A percentile compares a stretch with the other conserved stretches of the same genome.
Evolutionary conservation across 2,113 vertebrate genomes (phyloP).

Genomic region (Alexandromys fortis): DNA sequence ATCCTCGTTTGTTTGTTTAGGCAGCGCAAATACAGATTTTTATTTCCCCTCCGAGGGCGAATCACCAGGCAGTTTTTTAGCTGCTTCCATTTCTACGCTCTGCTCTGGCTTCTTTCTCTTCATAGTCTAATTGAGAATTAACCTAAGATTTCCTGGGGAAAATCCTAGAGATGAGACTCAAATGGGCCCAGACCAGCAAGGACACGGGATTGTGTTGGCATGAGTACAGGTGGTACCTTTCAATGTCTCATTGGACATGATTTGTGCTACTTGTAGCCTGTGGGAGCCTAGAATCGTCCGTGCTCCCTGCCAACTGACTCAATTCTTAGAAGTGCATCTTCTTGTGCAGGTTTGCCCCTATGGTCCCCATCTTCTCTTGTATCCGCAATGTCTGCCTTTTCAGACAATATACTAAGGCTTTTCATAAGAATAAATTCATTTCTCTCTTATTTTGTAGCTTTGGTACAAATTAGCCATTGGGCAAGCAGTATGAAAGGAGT

Average conservation of each 20-base stretch:
- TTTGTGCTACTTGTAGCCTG: no score
- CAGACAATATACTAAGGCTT: background rate
- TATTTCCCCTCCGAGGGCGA: background rate
- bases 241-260: background rate
- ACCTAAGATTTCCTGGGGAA: background rate
- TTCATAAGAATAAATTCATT: background rate
- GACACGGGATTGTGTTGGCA: background rate
- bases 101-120: slow-evolving; percentile 16
- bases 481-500: background rate
- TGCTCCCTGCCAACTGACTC: background rate
- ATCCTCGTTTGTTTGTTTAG: slow-evolving; percentile 23
- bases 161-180: background rate
- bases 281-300: background rate
- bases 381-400: background rate
- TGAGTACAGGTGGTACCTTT: background rate
- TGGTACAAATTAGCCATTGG: background rate
- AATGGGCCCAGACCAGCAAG: background rate
- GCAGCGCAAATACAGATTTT: background rate
- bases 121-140: background rate
- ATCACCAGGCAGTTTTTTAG: background rate
- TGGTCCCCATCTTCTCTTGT: background rate
- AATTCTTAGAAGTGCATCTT: background rate
- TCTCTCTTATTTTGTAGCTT: slow-evolving; percentile 16
- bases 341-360: background rate
- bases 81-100: background rate